Evolutionary conservation across 2,113 vertebrate genomes (phyloP).

Genomic region (Ammodytes marinus): DNA sequence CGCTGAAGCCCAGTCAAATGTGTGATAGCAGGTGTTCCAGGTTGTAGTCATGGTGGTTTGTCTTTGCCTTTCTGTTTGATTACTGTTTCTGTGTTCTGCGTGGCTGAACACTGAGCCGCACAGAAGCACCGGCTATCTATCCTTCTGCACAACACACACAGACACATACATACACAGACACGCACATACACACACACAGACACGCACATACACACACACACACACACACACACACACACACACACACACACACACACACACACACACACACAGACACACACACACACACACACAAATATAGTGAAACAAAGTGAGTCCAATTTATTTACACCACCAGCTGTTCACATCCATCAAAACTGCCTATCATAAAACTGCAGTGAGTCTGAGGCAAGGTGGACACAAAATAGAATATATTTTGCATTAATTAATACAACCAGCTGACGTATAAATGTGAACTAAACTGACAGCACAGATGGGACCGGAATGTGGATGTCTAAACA

Average conservation of each 20-base stretch:
- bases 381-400: conserved; percentile 40
- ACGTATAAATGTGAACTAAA: conserved; percentile 34
- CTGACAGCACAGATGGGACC: conserved; percentile 28
- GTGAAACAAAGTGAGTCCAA: conserved; percentile 44
- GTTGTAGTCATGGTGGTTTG: conserved; percentile 61
- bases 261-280: conserved; percentile 25
- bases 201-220: conserved; percentile 17
- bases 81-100: conserved; percentile 68
- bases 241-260: conserved; percentile 19
- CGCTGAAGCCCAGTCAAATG: conserved; percentile 50
- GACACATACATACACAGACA: conserved; percentile 27
- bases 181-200: conserved; percentile 11
- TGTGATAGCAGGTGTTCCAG: conserved; percentile 72
- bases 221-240: conserved; percentile 13
- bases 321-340: conserved; percentile 70
- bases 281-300: conserved; percentile 22
- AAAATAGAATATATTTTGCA: conserved; percentile 40
- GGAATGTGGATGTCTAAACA: conserved; percentile 49
- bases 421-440: conserved; percentile 32
- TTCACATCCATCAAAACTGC: conserved; percentile 53
- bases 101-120: conserved; percentile 66
- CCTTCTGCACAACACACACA: conserved; percentile 16
- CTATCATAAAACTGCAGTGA: conserved; percentile 45
- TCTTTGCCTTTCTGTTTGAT: conserved; percentile 72
- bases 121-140: conserved; percentile 48